Conservation (phyloP, 1,140 invertebrate species). For the Drosophila busckii region DNA sequence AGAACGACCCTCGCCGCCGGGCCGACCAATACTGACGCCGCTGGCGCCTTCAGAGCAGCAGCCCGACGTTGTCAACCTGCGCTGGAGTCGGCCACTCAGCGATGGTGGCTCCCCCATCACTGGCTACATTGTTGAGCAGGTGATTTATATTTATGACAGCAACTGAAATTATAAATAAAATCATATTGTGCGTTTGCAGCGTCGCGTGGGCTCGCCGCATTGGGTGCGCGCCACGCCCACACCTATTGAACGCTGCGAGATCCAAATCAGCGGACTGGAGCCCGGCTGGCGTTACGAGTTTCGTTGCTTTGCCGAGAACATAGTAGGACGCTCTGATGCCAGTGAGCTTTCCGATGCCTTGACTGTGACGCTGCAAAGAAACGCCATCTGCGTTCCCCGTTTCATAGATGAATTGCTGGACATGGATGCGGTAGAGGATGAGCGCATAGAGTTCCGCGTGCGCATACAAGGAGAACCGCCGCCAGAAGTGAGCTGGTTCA, state of each 20-base stretch:
- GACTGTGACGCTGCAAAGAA: conserved; percentile 85
- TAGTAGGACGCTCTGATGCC: conserved; percentile 88
- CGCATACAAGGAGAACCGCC: conserved; percentile 89
- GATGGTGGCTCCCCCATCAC: conserved; percentile 94
- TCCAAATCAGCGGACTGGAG: conserved; percentile 87
- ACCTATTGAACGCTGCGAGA: conserved; percentile 84
- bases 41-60: conserved; percentile 84
- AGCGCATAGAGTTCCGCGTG: conserved; percentile 90
- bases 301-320: conserved; percentile 92
- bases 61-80: conserved; percentile 91
- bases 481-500: conserved; percentile 95
- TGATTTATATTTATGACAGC: too few species aligned
- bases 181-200: too few species aligned
- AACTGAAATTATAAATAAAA: too few species aligned
- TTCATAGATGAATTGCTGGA: conserved; percentile 85
- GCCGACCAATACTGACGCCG: conserved; percentile 86
- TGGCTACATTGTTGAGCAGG: conserved; percentile 90
- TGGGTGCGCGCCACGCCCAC: conserved; percentile 88
- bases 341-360: conserved; percentile 88
- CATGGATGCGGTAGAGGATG: conserved; percentile 86
- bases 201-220: conserved; percentile 86
- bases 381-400: conserved; percentile 83
- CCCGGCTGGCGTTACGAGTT: conserved; percentile 94
- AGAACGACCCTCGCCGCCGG: conserved; percentile 88
- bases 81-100: conserved; percentile 88